Percentiles rank a stretch among this genome's conserved stretches.
Conservation (phyloP, 2,113 vertebrate genomes). For the Bettongia penicillata region DNA sequence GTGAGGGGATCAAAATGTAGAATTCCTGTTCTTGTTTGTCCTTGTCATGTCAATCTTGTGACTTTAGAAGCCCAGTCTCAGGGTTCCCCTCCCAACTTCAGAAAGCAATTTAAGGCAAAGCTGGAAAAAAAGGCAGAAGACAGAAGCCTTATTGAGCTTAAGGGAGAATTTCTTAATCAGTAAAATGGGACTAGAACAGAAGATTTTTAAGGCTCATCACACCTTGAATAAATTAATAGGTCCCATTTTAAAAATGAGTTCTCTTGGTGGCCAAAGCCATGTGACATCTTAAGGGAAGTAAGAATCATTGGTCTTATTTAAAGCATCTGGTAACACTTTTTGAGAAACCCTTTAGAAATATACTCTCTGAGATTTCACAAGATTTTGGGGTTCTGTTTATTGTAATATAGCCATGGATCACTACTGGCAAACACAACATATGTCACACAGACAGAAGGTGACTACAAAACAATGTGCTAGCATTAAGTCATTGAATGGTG, state of each 20-base stretch:
- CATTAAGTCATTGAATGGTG: too few relatives aligned
- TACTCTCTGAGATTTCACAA: not conserved
- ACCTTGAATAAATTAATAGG: not conserved
- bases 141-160: not conserved
- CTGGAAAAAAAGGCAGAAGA: not conserved
- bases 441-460: not conserved
- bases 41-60: not conserved
- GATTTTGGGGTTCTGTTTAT: not conserved
- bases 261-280: not conserved
- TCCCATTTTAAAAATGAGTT: not conserved
- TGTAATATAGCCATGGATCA: not conserved
- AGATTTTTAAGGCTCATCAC: not conserved
- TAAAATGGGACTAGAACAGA: not conserved
- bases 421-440: not conserved
- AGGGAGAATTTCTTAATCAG: not conserved
- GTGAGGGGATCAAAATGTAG: not conserved
- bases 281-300: not conserved
- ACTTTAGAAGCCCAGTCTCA: not conserved
- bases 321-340: not conserved
- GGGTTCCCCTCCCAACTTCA: not conserved
- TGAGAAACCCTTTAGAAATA: not conserved
- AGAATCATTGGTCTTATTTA: not conserved
- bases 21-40: not conserved
- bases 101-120: not conserved
- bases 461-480: not conserved